Percentiles rank a stretch among this genome's conserved stretches.
Evolutionary conservation across 2,113 vertebrate genomes (phyloP).

Genomic region (Axis porcinus): DNA sequence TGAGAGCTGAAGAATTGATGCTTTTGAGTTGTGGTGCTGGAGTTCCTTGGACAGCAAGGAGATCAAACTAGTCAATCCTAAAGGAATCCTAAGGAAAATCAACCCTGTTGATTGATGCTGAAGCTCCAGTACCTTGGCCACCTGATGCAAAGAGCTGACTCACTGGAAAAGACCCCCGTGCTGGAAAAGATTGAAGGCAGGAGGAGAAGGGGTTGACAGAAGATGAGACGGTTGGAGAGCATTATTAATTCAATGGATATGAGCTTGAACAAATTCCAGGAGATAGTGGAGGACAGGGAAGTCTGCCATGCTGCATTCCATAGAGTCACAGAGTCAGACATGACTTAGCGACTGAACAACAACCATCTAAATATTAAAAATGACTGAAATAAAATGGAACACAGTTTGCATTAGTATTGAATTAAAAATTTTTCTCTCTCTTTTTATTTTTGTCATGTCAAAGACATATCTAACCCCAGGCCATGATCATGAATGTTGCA

Average conservation of each 20-base stretch:
- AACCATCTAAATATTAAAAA: background rate
- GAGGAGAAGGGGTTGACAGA: background rate
- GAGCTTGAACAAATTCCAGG: background rate
- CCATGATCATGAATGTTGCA: background rate
- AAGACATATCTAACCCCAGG: background rate
- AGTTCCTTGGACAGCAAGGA: background rate
- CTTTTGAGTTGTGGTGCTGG: background rate
- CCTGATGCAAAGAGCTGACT: background rate
- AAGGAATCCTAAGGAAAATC: background rate
- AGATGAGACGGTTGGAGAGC: background rate
- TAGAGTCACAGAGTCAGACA: background rate
- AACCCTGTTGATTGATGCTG: background rate
- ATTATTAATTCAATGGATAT: background rate
- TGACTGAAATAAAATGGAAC: background rate
- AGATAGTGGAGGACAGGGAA: background rate
- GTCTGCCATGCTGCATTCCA: background rate
- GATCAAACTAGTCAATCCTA: background rate
- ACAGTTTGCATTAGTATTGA: background rate
- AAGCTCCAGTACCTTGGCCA: background rate
- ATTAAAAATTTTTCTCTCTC: background rate
- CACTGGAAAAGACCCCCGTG: background rate
- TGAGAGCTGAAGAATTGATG: background rate
- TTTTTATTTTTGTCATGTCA: background rate
- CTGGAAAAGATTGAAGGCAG: background rate
- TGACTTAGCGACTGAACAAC: background rate